Evolutionary conservation across 2,113 vertebrate genomes (phyloP).

Genomic region (Notothenia rossii): DNA sequence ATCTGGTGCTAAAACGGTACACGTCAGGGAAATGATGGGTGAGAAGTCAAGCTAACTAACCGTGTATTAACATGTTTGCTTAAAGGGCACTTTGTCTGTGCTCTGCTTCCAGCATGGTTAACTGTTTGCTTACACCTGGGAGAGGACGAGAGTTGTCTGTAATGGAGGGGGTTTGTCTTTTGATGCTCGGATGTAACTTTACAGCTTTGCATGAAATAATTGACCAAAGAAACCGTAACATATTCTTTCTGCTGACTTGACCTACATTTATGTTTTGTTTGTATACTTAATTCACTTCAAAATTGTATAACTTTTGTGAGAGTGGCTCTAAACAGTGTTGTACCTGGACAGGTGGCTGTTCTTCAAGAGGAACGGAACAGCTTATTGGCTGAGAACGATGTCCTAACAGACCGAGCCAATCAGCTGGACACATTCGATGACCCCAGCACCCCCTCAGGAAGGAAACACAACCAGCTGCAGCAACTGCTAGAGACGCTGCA

Average conservation of each 20-base stretch:
- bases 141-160: constrained; percentile 14
- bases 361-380: constrained; percentile 96
- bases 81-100: constrained; percentile 33
- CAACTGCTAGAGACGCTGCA: constrained; percentile 93
- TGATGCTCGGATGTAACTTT: constrained; percentile 13
- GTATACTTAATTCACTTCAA: neutral
- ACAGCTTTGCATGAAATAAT: constrained; percentile 65
- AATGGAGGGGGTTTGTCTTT: neutral
- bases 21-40: neutral
- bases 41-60: constrained; percentile 42
- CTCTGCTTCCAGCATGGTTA: constrained; percentile 60
- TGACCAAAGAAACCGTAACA: constrained; percentile 4
- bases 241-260: neutral
- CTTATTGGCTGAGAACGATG: constrained; percentile 94
- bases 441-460: constrained; percentile 89
- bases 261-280: neutral
- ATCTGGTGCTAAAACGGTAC: neutral
- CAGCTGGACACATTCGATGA: constrained; percentile 95
- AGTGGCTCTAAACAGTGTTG: constrained; percentile 3
- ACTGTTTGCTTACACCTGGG: constrained; percentile 53
- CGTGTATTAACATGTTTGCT: constrained; percentile 59
- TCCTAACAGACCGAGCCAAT: constrained; percentile 93
- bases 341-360: constrained; percentile 87
- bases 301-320: neutral
- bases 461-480: constrained; percentile 92